A percentile compares a stretch with the other conserved stretches of the same genome.
These are phyloP conservation scores for Dinoponera quadriceps DNA, from an alignment of 1,140 invertebrate genomes.

Conservation along the genomic window DNA sequence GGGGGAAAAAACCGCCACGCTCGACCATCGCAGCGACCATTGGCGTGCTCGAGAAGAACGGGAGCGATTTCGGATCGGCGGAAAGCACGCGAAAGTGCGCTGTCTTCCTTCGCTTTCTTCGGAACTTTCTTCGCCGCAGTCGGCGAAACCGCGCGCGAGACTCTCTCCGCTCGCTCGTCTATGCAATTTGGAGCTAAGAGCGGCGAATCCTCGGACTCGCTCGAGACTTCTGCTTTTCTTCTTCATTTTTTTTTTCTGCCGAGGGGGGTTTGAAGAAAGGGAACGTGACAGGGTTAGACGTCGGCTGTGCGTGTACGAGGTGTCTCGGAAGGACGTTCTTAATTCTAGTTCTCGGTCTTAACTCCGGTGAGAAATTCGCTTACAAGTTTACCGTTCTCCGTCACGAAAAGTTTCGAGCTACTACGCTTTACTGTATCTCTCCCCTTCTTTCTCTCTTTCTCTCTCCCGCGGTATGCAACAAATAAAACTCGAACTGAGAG, in stretches of 20 bases:
- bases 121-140: slow-evolving; percentile 65
- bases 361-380: too few species aligned
- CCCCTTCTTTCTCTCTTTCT: too few species aligned
- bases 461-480: too few species aligned
- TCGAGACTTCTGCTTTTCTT: neutral
- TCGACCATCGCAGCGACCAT: slow-evolving; percentile 57
- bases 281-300: neutral
- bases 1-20: slow-evolving; percentile 33
- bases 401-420: too few species aligned
- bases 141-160: slow-evolving; percentile 41
- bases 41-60: slow-evolving; percentile 63
- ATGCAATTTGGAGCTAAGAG: slow-evolving; percentile 66
- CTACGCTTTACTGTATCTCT: too few species aligned
- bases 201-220: slow-evolving; percentile 7
- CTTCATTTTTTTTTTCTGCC: neutral
- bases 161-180: slow-evolving; percentile 46
- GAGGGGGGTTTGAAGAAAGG: neutral
- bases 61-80: slow-evolving; percentile 60
- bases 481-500: too few species aligned
- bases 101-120: slow-evolving; percentile 49
- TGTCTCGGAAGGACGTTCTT: too few species aligned
- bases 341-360: too few species aligned
- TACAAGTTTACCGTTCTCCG: too few species aligned
- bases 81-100: slow-evolving; percentile 60
- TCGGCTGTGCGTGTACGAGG: too few species aligned